phyloP scores from a whole-genome alignment of 2,113 vertebrate species.

The Pelecanus crispus region DNA sequence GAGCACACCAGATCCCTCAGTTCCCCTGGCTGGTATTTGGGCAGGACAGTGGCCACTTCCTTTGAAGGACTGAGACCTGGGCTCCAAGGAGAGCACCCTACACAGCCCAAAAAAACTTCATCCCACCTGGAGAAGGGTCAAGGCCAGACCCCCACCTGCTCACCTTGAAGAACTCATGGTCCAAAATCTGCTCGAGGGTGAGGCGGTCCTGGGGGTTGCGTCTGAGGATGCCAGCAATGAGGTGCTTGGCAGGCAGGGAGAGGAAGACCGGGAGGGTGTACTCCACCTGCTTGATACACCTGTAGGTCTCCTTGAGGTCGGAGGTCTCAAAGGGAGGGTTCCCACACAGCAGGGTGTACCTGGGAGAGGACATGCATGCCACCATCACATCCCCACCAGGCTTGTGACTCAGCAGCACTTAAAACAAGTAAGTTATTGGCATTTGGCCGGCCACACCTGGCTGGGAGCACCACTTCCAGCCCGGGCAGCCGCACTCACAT shows the following conservation, averaged over 20 bases:
- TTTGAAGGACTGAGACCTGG: not conserved
- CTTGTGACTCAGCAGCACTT: constrained; percentile 25
- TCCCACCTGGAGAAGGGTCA: not conserved
- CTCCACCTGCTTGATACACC: constrained; percentile 93
- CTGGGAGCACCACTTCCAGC: constrained; percentile 19
- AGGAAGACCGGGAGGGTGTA: constrained; percentile 86
- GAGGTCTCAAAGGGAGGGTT: constrained; percentile 95
- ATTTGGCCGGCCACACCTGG: constrained; percentile 18
- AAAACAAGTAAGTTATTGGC: constrained; percentile 25
- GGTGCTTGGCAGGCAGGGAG: constrained; percentile 85
- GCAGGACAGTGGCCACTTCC: not conserved
- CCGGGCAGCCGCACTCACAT: not conserved
- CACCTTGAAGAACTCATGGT: constrained; percentile 97
- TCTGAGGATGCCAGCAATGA: constrained; percentile 86
- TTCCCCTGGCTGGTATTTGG: not conserved
- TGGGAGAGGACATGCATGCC: constrained; percentile 41
- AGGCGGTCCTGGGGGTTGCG: constrained; percentile 87
- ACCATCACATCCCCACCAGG: not conserved
- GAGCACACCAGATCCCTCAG: not conserved
- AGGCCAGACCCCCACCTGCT: not conserved
- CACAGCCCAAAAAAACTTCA: not conserved
- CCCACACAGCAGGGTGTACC: constrained; percentile 95
- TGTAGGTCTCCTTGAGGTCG: constrained; percentile 96
- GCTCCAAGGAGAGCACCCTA: not conserved
- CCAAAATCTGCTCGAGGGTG: constrained; percentile 90